A percentile compares a stretch with the other conserved stretches of the same genome.
Conservation (phyloP, 2,888 invertebrate genomes). For the Isoperla grammatica region DNA sequence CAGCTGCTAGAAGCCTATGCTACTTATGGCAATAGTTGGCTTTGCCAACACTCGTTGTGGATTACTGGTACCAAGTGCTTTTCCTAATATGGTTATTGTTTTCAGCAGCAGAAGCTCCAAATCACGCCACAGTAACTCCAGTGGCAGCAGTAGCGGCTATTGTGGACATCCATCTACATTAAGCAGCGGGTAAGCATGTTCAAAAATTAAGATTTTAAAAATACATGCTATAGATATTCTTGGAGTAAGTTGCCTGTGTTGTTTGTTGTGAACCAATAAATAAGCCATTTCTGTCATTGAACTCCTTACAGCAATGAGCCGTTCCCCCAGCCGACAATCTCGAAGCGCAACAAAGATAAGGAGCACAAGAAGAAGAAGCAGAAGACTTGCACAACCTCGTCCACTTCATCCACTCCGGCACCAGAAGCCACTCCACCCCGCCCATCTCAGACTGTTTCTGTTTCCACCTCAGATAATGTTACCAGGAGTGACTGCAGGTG, state of each 20-base stretch:
- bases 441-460: too few species aligned
- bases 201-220: too few species aligned
- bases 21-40: too few species aligned
- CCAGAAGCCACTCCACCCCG: too few species aligned
- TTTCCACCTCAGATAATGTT: neutral
- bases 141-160: conserved; percentile 77
- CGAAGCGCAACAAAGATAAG: conserved; percentile 52
- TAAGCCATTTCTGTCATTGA: conserved; percentile 28
- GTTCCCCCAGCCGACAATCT: conserved; percentile 44
- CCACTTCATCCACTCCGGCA: too few species aligned
- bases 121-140: conserved; percentile 71
- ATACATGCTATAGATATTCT: too few species aligned
- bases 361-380: conserved; percentile 57
- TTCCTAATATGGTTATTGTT: conserved; percentile 32
- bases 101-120: conserved; percentile 64
- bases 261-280: too few species aligned
- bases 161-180: conserved; percentile 61
- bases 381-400: neutral
- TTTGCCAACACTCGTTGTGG: too few species aligned
- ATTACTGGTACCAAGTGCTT: too few species aligned
- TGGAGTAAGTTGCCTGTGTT: too few species aligned
- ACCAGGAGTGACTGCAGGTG: neutral
- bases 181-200: conserved; percentile 51
- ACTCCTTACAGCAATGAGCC: conserved; percentile 41
- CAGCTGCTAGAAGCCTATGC: too few species aligned